These are phyloP conservation scores for Anthoscopus minutus DNA, from an alignment of 2,113 vertebrate species.

Conservation along the genomic window DNA sequence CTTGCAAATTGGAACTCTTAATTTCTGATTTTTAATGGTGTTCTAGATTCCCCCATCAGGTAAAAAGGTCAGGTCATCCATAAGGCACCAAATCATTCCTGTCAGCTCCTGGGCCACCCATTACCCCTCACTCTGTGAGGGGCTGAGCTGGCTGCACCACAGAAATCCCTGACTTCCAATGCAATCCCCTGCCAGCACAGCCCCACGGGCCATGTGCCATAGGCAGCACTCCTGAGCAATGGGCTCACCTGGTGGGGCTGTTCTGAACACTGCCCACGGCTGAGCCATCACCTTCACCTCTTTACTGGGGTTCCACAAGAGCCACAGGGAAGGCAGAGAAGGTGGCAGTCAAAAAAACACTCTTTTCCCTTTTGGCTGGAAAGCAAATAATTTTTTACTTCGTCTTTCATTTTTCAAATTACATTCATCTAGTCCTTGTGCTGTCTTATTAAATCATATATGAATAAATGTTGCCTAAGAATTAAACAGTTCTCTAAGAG, in stretches of 20 bases:
- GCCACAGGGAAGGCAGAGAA: neutral
- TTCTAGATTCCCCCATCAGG: neutral
- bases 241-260: neutral
- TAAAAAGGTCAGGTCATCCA: neutral
- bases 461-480: conserved; percentile 6
- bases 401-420: conserved; percentile 19
- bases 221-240: neutral
- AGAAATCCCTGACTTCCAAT: neutral
- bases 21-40: neutral
- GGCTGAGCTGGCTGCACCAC: neutral
- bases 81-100: neutral
- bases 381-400: neutral
- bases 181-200: neutral
- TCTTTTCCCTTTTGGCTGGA: neutral
- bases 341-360: neutral
- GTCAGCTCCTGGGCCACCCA: neutral
- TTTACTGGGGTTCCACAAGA: neutral
- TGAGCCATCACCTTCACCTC: neutral
- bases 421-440: neutral
- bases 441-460: conserved; percentile 2
- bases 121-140: too few relatives aligned
- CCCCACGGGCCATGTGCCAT: neutral
- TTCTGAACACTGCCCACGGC: neutral
- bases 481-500: neutral
- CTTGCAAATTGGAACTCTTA: neutral